phyloP scores from a whole-genome alignment of 2,113 vertebrate genomes.

The Osmerus mordax region DNA sequence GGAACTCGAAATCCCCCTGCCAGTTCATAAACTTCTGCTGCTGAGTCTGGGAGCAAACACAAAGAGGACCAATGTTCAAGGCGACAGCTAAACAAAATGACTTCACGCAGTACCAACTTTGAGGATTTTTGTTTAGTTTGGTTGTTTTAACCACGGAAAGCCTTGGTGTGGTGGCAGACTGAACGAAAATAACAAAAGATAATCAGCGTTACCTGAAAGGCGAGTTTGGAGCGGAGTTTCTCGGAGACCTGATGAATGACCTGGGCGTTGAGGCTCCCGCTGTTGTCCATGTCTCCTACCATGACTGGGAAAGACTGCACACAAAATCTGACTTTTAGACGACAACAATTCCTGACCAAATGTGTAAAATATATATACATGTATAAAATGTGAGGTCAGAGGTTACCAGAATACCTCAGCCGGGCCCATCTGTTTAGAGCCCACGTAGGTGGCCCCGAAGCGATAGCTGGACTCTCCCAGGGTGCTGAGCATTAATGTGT shows the following conservation, averaged over 20 bases:
- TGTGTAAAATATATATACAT: neutral
- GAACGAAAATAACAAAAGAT: neutral
- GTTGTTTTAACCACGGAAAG: too few relatives aligned
- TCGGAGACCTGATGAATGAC: conserved; percentile 81
- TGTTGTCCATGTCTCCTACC: conserved; percentile 87
- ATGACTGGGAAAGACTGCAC: conserved; percentile 81
- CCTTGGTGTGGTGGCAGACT: neutral
- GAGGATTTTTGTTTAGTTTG: too few relatives aligned
- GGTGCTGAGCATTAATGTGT: conserved; percentile 82
- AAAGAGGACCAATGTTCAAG: too few relatives aligned
- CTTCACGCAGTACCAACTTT: too few relatives aligned
- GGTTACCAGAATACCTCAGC: conserved; percentile 72
- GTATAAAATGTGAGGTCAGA: neutral
- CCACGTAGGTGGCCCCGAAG: conserved; percentile 83
- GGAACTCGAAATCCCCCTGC: conserved; percentile 82
- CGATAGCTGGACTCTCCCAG: conserved; percentile 83
- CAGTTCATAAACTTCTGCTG: conserved; percentile 88
- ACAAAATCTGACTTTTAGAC: neutral
- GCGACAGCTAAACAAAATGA: too few relatives aligned
- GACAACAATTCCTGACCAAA: neutral
- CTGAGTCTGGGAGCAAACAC: conserved; percentile 72
- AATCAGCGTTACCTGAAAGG: conserved; percentile 75
- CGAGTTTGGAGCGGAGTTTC: conserved; percentile 80
- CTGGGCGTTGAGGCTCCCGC: conserved; percentile 85
- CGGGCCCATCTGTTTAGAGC: conserved; percentile 80